These are phyloP conservation scores for Amazona guildingii DNA, from an alignment of 2,113 vertebrate species.

Conservation along the genomic window DNA sequence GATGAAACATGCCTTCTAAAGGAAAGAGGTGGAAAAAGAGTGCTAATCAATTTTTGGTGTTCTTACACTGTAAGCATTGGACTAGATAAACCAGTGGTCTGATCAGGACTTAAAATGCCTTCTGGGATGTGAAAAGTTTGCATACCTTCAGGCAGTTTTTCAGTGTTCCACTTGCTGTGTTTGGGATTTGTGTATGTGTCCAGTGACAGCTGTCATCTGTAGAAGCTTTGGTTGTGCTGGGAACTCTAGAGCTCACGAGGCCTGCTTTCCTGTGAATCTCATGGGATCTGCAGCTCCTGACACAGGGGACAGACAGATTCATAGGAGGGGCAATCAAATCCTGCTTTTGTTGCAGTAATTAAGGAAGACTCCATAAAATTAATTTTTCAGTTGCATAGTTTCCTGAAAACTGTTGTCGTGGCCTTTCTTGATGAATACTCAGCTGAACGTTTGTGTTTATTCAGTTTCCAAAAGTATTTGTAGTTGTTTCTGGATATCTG, in stretches of 20 bases:
- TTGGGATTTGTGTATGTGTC: not conserved
- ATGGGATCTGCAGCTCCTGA: not conserved
- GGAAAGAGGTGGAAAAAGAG: not conserved
- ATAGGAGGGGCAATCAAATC: not conserved
- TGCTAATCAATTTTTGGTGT: not conserved
- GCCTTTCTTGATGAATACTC: not conserved
- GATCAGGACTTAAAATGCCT: not conserved
- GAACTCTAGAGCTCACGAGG: not conserved
- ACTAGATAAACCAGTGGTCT: not conserved
- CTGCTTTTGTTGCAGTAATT: not conserved
- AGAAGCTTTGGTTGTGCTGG: not conserved
- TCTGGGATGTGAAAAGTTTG: not conserved
- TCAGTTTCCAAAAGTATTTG: not conserved
- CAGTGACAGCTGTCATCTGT: conserved; percentile 53
- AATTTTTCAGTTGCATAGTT: not conserved
- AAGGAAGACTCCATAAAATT: not conserved
- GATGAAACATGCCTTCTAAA: not conserved
- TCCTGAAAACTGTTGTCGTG: not conserved
- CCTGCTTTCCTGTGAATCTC: not conserved
- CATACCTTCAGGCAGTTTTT: not conserved
- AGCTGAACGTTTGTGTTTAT: not conserved
- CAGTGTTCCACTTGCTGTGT: not conserved
- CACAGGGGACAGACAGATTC: not conserved
- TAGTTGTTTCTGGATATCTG: not conserved
- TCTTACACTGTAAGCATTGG: not conserved